phyloP scores from a whole-genome alignment of 2,113 vertebrate species.

The Pachycephala philippinensis region DNA sequence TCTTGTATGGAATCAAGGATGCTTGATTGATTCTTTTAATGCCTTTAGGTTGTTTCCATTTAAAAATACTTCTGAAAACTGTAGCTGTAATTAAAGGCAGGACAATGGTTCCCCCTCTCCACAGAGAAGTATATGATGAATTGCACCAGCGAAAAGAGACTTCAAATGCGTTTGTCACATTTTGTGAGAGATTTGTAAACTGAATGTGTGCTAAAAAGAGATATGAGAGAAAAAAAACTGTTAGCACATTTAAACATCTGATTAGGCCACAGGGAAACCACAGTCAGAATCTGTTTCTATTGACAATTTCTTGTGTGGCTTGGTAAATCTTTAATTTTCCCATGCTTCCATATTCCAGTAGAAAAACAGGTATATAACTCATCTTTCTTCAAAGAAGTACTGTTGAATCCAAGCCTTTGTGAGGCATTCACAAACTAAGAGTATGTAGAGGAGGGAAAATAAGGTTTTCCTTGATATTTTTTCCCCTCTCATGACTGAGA shows the following conservation, averaged over 20 bases:
- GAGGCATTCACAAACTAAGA: not conserved
- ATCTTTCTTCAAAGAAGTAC: not conserved
- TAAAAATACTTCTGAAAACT: not conserved
- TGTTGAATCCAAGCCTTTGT: not conserved
- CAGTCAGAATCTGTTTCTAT: not conserved
- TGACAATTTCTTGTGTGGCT: not conserved
- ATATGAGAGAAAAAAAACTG: not conserved
- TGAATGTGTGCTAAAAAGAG: not conserved
- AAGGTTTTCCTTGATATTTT: not conserved
- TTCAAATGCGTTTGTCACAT: not conserved
- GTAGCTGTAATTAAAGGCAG: not conserved
- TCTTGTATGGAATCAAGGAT: not conserved
- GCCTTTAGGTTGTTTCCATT: not conserved
- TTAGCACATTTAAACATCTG: not conserved
- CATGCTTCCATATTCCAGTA: not conserved
- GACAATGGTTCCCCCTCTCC: not conserved
- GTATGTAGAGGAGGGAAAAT: not conserved
- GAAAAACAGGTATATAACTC: not conserved
- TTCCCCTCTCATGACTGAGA: not conserved
- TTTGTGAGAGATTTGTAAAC: not conserved
- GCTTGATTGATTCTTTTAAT: not conserved
- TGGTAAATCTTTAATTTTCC: not conserved
- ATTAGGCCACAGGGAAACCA: not conserved
- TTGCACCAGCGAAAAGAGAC: not conserved
- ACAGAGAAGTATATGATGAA: not conserved